Conservation (phyloP, 2,113 vertebrate genomes). For the Lonchura striata region DNA sequence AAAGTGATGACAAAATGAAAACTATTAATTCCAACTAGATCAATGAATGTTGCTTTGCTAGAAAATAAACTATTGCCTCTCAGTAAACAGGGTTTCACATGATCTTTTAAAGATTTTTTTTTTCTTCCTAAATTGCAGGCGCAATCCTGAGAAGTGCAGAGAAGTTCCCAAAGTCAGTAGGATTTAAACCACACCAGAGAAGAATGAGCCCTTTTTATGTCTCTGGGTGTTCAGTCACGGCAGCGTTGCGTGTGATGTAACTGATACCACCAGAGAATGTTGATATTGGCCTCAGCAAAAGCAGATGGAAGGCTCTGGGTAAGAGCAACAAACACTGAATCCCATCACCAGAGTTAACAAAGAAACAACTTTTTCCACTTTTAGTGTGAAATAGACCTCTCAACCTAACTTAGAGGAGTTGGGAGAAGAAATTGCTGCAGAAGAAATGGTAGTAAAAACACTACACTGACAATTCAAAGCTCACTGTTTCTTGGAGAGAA, state of each 20-base stretch:
- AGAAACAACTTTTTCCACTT: neutral
- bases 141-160: slow-evolving; percentile 24
- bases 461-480: neutral
- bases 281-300: neutral
- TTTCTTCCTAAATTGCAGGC: neutral
- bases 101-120: neutral
- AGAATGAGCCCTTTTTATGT: neutral
- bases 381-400: neutral
- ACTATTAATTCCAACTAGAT: neutral
- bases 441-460: neutral
- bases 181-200: neutral
- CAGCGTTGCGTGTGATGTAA: neutral
- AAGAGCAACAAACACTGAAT: neutral
- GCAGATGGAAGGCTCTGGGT: neutral
- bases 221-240: neutral
- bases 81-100: neutral
- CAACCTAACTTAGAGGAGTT: neutral
- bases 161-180: neutral
- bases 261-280: neutral
- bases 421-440: neutral
- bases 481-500: neutral
- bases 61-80: slow-evolving; percentile 24
- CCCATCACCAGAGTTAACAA: neutral
- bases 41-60: neutral
- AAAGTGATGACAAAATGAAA: neutral